A percentile compares a stretch with the other conserved stretches of the same genome.
Conservation (phyloP, 64 coral and sea anemone genomes). For the Montipora efflorescens region DNA sequence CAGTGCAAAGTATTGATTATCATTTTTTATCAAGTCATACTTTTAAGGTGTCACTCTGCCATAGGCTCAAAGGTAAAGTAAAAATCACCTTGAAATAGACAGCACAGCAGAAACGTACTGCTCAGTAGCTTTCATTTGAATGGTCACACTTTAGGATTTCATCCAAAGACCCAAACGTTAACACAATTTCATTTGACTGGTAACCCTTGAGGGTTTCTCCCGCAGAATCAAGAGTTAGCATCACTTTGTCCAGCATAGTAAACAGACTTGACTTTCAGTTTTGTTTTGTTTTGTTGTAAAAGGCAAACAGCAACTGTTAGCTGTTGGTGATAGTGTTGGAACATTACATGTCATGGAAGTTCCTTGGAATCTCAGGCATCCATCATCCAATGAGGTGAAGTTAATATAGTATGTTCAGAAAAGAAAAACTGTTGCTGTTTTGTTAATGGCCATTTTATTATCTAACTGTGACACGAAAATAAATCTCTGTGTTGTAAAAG, state of each 20-base stretch:
- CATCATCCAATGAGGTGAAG: constrained; percentile 89
- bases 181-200: not conserved
- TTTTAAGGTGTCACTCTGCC: too few species aligned
- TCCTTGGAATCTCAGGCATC: constrained; percentile 93
- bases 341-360: constrained; percentile 97
- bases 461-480: too few species aligned
- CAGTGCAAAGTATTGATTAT: too few species aligned
- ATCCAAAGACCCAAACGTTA: not conserved
- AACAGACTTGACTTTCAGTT: not conserved
- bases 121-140: not conserved
- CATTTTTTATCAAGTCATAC: too few species aligned
- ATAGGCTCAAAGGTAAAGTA: not conserved
- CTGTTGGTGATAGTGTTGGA: constrained; percentile 80
- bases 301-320: constrained; percentile 94
- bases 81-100: not conserved
- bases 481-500: too few species aligned
- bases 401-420: not conserved
- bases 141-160: not conserved
- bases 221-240: not conserved
- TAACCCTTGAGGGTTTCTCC: not conserved
- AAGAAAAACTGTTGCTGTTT: not conserved
- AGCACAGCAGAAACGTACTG: not conserved
- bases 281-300: not conserved
- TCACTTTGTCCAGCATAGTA: not conserved
- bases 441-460: not conserved